Evolutionary conservation across 1,140 invertebrate genomes (phyloP).

Genomic region (Drosophila cardini): DNA sequence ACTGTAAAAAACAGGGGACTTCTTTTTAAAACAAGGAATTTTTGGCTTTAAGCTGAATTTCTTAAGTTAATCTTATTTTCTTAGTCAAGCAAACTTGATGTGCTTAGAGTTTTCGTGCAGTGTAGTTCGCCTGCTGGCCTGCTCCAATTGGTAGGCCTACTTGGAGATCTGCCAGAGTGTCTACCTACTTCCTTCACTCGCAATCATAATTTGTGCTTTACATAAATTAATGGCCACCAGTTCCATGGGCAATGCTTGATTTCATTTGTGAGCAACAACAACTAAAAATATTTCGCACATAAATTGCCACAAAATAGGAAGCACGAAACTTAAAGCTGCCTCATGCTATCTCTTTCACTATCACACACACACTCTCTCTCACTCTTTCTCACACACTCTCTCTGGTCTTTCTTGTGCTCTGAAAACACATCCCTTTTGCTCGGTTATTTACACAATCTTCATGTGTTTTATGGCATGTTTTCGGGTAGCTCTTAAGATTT

Average conservation of each 20-base stretch:
- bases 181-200: conserved; percentile 29
- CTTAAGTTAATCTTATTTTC: no score
- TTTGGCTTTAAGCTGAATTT: no score
- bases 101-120: neutral
- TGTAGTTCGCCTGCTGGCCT: neutral
- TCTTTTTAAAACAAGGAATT: no score
- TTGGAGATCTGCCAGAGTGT: conserved; percentile 56
- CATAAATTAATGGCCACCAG: conserved; percentile 82
- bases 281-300: conserved; percentile 61
- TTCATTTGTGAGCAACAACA: conserved; percentile 53
- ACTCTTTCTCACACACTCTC: conserved; percentile 7
- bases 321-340: conserved; percentile 60
- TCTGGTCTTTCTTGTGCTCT: conserved; percentile 12
- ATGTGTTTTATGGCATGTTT: conserved; percentile 81
- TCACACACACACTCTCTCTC: neutral
- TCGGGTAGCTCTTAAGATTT: conserved; percentile 58
- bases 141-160: conserved; percentile 71
- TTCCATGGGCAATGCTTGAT: conserved; percentile 59
- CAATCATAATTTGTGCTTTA: conserved; percentile 84
- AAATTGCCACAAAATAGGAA: conserved; percentile 63
- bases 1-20: no score
- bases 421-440: conserved; percentile 41
- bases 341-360: conserved; percentile 5
- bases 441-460: conserved; percentile 77
- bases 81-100: neutral